phyloP scores from a whole-genome alignment of 1,140 invertebrate species.

The Tetragnatha versicolor region DNA sequence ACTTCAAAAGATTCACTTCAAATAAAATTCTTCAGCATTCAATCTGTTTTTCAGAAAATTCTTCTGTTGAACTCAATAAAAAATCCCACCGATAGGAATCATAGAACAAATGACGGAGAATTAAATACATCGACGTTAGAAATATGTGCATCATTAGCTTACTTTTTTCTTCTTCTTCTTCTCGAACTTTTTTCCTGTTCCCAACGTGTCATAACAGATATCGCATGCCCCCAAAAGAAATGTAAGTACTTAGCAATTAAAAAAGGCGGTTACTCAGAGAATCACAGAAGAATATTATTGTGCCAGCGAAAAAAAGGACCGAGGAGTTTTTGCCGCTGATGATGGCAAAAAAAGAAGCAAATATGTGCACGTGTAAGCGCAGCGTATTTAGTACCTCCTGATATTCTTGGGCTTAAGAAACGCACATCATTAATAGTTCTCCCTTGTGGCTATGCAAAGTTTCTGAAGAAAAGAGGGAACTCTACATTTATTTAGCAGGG shows the following conservation, averaged over 20 bases:
- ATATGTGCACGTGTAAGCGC: not conserved
- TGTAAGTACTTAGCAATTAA: slow-evolving; percentile 6
- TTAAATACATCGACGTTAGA: slow-evolving; percentile 5
- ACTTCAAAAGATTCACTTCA: too few relatives aligned
- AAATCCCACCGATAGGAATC: too few relatives aligned
- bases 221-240: not conserved
- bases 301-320: not conserved
- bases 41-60: too few relatives aligned
- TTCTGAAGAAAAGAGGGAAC: not conserved
- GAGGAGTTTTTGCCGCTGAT: not conserved
- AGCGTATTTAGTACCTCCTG: not conserved
- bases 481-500: not conserved
- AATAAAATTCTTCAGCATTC: too few relatives aligned
- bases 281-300: not conserved
- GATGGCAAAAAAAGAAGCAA: not conserved
- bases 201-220: not conserved
- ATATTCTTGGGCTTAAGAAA: not conserved
- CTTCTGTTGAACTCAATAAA: too few relatives aligned
- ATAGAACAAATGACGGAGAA: slow-evolving; percentile 2
- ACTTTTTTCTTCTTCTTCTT: not conserved
- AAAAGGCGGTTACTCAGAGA: not conserved
- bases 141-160: slow-evolving; percentile 7
- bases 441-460: slow-evolving; percentile 1
- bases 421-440: not conserved
- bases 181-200: too few relatives aligned